Base-by-base conservation (phyloP, 2,113 vertebrate species). In the Notothenia rossii region DNA sequence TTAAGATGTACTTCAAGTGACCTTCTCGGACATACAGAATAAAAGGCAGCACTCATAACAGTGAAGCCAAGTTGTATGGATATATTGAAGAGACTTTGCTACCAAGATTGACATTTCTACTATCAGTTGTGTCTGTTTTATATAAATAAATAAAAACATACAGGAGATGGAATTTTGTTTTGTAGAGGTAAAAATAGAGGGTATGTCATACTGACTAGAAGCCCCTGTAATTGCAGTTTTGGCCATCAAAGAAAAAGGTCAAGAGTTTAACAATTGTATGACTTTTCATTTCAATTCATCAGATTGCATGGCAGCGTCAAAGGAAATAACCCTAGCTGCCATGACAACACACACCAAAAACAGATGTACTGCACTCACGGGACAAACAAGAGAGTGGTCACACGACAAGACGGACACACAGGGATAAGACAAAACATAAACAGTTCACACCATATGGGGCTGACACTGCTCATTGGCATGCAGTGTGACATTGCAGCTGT, bases 381-480 rank as follows among this genome's bases (percentile, higher is more conserved):
- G 15, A 49, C 63, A 58, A 50, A 56, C 14, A 50, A 20, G 8
- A 73, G 43, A 49, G 29, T 40, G 33, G n/a, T 20, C 15, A 60
- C 18, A 61, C n/a, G 36, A 48, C 72, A 10, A 66, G 72, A 22
- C 13, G 10, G 33, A 49, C 40, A 40, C 3, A 14, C 36, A 40
- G 54, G 25, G 46, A 72, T n/a, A 40, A 40, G n/a, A 36, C 15
- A 9, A 20, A 36, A 29, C 49, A 63, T 50, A 22, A 51, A 73
- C 55, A 61, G 10, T 3, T 12, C 36, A 40, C 36, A 40, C 7
- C 7, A 40, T 40, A 40, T 11, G 22, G 18, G 20, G 11, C 15
- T 48, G 13, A 43, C 15, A 9, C 46, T 12, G 51, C 36, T 83
- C 68, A 77, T 43, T 55, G 18, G n/a, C 62, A 51, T 50, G 56